phyloP scores from a whole-genome alignment of 2,113 vertebrate species.

The Aix galericulata region DNA sequence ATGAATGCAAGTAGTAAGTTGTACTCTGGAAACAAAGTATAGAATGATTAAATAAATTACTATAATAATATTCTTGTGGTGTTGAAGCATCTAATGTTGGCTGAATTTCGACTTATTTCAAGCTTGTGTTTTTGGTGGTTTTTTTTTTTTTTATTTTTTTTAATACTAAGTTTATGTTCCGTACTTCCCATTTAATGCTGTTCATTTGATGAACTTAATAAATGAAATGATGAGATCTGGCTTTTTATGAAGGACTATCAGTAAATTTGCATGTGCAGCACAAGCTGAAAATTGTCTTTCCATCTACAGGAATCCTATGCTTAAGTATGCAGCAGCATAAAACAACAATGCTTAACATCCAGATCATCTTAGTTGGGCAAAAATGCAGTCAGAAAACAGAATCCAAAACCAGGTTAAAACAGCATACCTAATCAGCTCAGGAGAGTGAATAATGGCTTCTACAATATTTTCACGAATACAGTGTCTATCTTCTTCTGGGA shows the following conservation, averaged over 20 bases:
- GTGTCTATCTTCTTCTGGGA: constrained; percentile 94
- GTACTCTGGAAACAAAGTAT: constrained; percentile 84
- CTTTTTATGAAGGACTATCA: background rate
- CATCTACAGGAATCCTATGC: background rate
- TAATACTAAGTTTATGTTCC: background rate
- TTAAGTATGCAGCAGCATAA: background rate
- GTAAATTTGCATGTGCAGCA: background rate
- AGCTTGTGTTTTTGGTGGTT: too few species aligned
- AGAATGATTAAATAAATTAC: background rate
- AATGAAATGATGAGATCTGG: background rate
- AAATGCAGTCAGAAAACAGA: background rate
- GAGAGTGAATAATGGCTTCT: constrained; percentile 98
- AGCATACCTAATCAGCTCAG: constrained; percentile 94
- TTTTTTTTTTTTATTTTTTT: background rate
- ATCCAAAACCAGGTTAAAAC: background rate
- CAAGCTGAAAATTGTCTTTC: background rate
- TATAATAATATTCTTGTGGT: background rate
- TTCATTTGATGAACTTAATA: background rate
- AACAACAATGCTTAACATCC: background rate
- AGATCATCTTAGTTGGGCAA: background rate
- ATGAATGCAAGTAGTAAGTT: constrained; percentile 98
- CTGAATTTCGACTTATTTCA: background rate
- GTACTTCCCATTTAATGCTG: background rate
- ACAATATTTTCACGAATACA: constrained; percentile 97
- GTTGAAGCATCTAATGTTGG: background rate